Evolutionary conservation across 2,797 vertebrate genomes (phyloP), one percentile per base, ranked within the genome.

Genomic region (Sebastes diploproa): DNA sequence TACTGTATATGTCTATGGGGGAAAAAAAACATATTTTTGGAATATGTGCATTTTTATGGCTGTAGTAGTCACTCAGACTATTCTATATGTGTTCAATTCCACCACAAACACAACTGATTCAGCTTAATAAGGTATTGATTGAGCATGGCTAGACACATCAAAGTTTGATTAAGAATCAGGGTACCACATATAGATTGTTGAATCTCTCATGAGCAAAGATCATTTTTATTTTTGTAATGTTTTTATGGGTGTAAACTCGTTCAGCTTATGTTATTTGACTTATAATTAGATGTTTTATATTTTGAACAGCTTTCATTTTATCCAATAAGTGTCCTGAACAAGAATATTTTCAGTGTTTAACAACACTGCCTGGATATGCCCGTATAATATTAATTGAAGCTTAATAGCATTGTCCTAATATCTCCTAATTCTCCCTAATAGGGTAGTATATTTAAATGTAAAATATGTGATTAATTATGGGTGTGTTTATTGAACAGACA

Each of bases 121-220:
- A 80, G 27, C 25, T 72, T 58, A 84, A 81, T 85, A 67, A 74
- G 65, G 20, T 80, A 81, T 86, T 79, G 78, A 90, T 69, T 71
- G 38, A 63, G 16, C 27, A 42, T 76, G 27, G 42, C 71, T 34
- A 38, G 55, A 70, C 58, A 67, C 54, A 77, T 72, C 30, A 72
- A 69, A 42, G 50, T 42, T 69, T 71, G 54, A 64, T 63, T 79
- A 72, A 56, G 32, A 78, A 68, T 70, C 64, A 72, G 58, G 14
- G 32, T 34, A 61, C 20, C 38, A 72, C 11, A 70, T 79, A 78
- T 82, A 68, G 78, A 88, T 78, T 77, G 69, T 25, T 77, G 56
- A 80, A 66, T 36, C 36, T 60, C 52, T 62, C 5, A 32, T 74
- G 18, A 73, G 56, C 32, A 62, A 67, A 71, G 36, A 72, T 54